These are phyloP conservation scores for Hecatera dysodea DNA, from an alignment of 2,888 invertebrate species.

Conservation along the genomic window DNA sequence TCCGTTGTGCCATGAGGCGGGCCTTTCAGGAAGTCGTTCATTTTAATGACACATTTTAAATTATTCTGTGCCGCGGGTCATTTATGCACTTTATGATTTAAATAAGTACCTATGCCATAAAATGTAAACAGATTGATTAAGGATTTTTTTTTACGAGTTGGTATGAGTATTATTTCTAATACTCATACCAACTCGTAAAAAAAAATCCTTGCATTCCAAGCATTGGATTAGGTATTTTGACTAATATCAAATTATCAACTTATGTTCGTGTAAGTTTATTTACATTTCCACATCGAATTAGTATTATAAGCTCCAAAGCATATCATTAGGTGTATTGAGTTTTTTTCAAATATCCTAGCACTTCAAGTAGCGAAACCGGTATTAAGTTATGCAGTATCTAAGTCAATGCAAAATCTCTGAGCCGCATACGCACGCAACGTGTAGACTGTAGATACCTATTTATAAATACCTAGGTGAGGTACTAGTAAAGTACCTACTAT, in stretches of 20 bases:
- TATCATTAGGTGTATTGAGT: background rate
- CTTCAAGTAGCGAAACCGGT: conserved; percentile 24
- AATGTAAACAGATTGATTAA: too few relatives aligned
- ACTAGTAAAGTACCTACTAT: background rate
- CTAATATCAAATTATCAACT: conserved; percentile 2
- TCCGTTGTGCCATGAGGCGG: background rate
- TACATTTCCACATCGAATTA: background rate
- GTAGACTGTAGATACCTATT: background rate
- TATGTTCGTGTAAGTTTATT: background rate
- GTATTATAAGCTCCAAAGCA: background rate
- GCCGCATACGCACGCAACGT: conserved; percentile 15
- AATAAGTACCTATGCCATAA: background rate
- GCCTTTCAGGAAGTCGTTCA: background rate
- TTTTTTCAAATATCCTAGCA: background rate
- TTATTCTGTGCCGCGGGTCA: background rate
- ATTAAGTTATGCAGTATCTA: conserved; percentile 31
- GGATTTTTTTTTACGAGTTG: too few relatives aligned
- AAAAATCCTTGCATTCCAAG: too few relatives aligned
- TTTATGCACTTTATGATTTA: background rate
- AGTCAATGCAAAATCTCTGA: conserved; percentile 24
- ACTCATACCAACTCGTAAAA: too few relatives aligned
- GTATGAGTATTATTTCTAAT: too few relatives aligned
- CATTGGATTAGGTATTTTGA: background rate
- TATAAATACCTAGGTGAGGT: background rate
- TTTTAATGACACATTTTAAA: conserved; percentile 1